These are phyloP conservation scores for Etheostoma perlongum DNA, from an alignment of 2,797 vertebrate species.

Conservation along the genomic window DNA sequence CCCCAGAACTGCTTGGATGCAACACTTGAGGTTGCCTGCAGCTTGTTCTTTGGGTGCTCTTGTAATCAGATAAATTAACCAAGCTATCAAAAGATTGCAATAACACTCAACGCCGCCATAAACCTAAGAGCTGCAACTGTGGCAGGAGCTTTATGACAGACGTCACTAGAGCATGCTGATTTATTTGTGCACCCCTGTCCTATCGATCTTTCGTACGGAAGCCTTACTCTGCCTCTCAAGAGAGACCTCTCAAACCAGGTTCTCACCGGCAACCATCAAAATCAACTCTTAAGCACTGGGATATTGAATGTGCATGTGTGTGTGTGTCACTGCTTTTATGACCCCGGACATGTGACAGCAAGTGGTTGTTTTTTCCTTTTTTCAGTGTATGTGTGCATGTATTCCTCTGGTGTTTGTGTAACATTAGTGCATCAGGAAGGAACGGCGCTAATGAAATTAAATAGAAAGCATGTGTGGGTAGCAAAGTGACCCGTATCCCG, in stretches of 20 bases:
- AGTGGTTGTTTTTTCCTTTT: slow-evolving; percentile 32
- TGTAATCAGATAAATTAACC: slow-evolving; percentile 89
- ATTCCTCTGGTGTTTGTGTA: slow-evolving; percentile 75
- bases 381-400: slow-evolving; percentile 36
- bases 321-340: slow-evolving; percentile 58
- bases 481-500: slow-evolving; percentile 82
- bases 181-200: slow-evolving; percentile 82
- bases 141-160: slow-evolving; percentile 84
- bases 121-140: slow-evolving; percentile 83
- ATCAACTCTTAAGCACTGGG: slow-evolving; percentile 65
- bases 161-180: slow-evolving; percentile 82
- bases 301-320: slow-evolving; percentile 45
- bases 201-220: slow-evolving; percentile 82
- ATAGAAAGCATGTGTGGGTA: slow-evolving; percentile 83
- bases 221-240: slow-evolving; percentile 78
- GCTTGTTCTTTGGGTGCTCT: slow-evolving; percentile 74
- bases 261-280: slow-evolving; percentile 74
- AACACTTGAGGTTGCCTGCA: slow-evolving; percentile 66
- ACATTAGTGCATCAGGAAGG: slow-evolving; percentile 77
- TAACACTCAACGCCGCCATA: slow-evolving; percentile 86
- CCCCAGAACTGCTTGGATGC: slow-evolving; percentile 56
- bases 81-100: slow-evolving; percentile 89
- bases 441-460: slow-evolving; percentile 84
- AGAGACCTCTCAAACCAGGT: slow-evolving; percentile 74
- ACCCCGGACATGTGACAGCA: slow-evolving; percentile 56